Percentiles rank a stretch among this genome's conserved stretches.
Conservation (phyloP, 2,888 invertebrate species). For the Hydroisotoma schaefferi region DNA sequence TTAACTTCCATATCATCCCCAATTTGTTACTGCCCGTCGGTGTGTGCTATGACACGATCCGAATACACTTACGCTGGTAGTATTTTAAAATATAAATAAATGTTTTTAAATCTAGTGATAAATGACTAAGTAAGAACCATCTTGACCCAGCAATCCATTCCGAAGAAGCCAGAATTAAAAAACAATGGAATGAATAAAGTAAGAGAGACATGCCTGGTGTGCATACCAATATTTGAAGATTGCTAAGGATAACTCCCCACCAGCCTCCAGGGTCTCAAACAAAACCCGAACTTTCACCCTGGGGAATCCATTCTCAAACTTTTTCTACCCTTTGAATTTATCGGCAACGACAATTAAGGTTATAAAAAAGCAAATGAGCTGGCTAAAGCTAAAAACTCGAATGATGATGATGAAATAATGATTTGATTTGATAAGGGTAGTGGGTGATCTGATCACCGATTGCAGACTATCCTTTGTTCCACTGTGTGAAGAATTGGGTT, state of each 20-base stretch:
- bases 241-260: not conserved
- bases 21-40: too few species aligned
- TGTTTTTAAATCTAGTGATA: too few species aligned
- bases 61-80: too few species aligned
- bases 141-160: too few species aligned
- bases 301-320: not conserved
- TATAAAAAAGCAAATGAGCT: too few species aligned
- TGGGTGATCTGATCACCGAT: conserved; percentile 4
- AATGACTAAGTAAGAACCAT: too few species aligned
- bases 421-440: not conserved
- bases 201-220: too few species aligned
- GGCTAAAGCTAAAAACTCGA: not conserved
- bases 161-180: too few species aligned
- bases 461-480: not conserved
- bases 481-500: not conserved
- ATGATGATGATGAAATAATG: not conserved
- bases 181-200: too few species aligned
- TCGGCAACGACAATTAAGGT: conserved; percentile 2
- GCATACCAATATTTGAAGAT: conserved; percentile 4
- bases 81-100: too few species aligned
- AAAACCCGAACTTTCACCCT: conserved; percentile 6
- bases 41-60: too few species aligned
- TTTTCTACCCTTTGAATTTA: not conserved
- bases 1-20: too few species aligned
- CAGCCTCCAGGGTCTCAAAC: not conserved